Evolutionary conservation across 2,888 invertebrate genomes (phyloP), one percentile per base, ranked within the genome.

Genomic region (Alentia gelatinosa): DNA sequence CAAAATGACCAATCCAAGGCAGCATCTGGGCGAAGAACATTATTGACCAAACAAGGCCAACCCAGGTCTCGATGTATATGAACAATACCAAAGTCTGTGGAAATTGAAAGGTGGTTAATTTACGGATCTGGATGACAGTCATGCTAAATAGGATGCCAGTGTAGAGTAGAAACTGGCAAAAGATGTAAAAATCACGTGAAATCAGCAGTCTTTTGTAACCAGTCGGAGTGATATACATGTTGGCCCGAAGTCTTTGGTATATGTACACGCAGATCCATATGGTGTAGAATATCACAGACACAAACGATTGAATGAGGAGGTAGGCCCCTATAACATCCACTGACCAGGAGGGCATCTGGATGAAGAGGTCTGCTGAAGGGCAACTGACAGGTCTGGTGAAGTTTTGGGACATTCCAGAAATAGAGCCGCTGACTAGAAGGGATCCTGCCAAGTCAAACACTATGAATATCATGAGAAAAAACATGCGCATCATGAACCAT

Each of bases 1-100:
- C 89, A 63, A 63, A 68, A 33, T 63, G 89, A 1, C 89, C 89
- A 30, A 68, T 89, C 89, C 56, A 89, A 19, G 89, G 89, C 63
- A 89, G 89, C 63, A 89, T 56, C 63, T 89, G 89, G 26, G 50
- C 50, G 37, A 89, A 89, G 89, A 89, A 89, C 39, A 89, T 39
- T 26, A 89, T 26, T 9, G 89, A 89, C 63, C 68, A 89, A 7
- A 56, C 89, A 9, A 56, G 35, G 33, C 56, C 56, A 1, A 89
- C 89, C 86, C 86, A 86, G 4, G 86, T 86, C 86, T 86, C 86
- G 9, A 86, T 86, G 47, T 86, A 86, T 30, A 86, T 50, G 42
- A 86, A 86, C 15, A 23, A 15, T 7, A 86, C 26, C 30, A 86
- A 42, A 26, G 30, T 47, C 15, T 30, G 42, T 1, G 86, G 86